Percentiles rank a stretch among this genome's conserved stretches.
These are phyloP conservation scores for Cepaea nemoralis DNA, from an alignment of 1,140 invertebrate species.

Conservation along the genomic window DNA sequence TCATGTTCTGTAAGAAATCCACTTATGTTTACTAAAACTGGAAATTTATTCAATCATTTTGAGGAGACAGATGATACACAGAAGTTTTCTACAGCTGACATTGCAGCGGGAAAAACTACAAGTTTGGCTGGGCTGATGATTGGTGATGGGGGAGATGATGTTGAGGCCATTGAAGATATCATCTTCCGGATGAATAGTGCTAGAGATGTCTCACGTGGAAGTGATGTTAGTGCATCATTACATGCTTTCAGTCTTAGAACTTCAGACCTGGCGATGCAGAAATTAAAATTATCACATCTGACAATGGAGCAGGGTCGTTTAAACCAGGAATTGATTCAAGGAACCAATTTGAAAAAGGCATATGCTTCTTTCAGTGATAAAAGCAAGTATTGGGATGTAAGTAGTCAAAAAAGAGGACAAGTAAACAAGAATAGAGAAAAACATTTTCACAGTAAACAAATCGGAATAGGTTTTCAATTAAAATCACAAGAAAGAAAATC, in stretches of 20 bases:
- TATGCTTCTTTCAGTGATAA: background rate
- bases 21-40: background rate
- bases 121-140: background rate
- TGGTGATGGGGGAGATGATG: background rate
- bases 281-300: background rate
- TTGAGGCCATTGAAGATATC: background rate
- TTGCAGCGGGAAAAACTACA: background rate
- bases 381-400: background rate
- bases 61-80: background rate
- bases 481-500: background rate
- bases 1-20: background rate
- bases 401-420: background rate
- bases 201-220: background rate
- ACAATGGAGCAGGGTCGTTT: background rate
- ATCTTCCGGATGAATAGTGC: background rate
- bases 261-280: background rate
- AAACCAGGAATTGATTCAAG: background rate
- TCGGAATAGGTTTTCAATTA: background rate
- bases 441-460: constrained; percentile 29
- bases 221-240: background rate
- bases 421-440: constrained; percentile 39
- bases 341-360: background rate
- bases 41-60: background rate
- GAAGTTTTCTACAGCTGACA: background rate
- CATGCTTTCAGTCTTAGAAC: background rate